phyloP scores from a whole-genome alignment of 2,888 invertebrate species.

The Tetragnatha montana region DNA sequence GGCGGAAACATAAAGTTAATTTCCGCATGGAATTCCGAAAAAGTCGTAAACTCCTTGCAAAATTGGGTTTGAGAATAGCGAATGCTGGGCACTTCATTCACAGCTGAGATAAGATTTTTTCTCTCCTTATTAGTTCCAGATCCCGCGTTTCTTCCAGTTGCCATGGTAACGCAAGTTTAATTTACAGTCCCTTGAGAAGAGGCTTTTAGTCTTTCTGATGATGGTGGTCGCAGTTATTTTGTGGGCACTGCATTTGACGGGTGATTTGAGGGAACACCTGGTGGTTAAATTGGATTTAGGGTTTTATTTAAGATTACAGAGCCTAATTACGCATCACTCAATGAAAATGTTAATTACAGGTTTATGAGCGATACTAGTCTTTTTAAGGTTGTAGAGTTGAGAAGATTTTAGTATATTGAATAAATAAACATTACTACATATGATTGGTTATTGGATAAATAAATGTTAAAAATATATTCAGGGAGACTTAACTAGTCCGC shows the following conservation, averaged over 20 bases:
- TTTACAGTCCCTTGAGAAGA: not conserved
- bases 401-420: not conserved
- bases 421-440: too few species aligned
- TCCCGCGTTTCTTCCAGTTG: slow-evolving; percentile 6
- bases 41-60: slow-evolving; percentile 31
- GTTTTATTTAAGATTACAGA: not conserved
- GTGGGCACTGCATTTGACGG: not conserved
- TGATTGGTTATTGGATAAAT: too few species aligned
- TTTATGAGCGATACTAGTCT: not conserved
- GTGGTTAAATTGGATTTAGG: slow-evolving; percentile 29
- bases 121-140: slow-evolving; percentile 13
- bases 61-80: slow-evolving; percentile 29
- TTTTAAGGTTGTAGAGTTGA: not conserved
- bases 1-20: slow-evolving; percentile 40
- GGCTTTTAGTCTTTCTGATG: not conserved
- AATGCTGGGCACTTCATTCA: not conserved
- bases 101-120: not conserved
- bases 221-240: not conserved
- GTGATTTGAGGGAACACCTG: slow-evolving; percentile 32
- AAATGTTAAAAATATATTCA: too few species aligned
- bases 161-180: slow-evolving; percentile 10
- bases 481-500: too few species aligned
- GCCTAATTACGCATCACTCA: slow-evolving; percentile 13
- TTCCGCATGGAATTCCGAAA: slow-evolving; percentile 31
- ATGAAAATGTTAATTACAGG: not conserved